Evolutionary conservation across 2,113 vertebrate genomes (phyloP).

Genomic region (Talpa occidentalis): DNA sequence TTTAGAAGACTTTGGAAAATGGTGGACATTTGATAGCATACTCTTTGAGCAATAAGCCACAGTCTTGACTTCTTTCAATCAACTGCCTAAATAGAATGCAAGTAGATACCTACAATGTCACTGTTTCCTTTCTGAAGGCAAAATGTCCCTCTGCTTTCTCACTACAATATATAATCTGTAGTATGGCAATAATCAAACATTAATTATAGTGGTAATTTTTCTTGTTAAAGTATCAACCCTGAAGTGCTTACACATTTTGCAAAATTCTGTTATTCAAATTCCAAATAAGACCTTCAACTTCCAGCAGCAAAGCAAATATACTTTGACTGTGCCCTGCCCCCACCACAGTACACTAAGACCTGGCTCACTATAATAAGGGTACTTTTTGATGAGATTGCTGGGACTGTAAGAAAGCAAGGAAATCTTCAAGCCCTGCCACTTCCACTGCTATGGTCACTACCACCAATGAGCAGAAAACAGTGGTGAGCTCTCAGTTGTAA

Average conservation of each 20-base stretch:
- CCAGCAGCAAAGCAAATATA: not conserved
- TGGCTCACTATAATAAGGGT: not conserved
- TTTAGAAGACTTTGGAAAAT: constrained; percentile 17
- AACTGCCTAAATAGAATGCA: not conserved
- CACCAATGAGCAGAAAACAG: not conserved
- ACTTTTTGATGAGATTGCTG: not conserved
- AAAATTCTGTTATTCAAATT: not conserved
- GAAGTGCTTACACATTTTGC: constrained; percentile 14
- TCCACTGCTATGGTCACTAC: not conserved
- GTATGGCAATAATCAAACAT: not conserved
- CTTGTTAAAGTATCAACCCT: not conserved
- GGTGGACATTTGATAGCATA: not conserved
- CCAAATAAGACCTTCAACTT: not conserved
- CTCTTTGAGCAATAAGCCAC: not conserved
- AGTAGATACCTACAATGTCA: not conserved
- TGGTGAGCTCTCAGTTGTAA: not conserved
- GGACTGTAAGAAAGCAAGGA: not conserved
- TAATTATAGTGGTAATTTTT: not conserved
- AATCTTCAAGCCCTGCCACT: not conserved
- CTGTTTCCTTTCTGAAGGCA: not conserved
- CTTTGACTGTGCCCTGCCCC: not conserved
- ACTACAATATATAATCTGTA: not conserved
- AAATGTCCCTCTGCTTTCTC: not conserved
- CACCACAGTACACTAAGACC: not conserved
- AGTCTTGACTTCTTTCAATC: not conserved